Evolutionary conservation across 1,140 invertebrate genomes (phyloP), one percentile per base, ranked within the genome.

Genomic region (Trachymyrmex septentrionalis): DNA sequence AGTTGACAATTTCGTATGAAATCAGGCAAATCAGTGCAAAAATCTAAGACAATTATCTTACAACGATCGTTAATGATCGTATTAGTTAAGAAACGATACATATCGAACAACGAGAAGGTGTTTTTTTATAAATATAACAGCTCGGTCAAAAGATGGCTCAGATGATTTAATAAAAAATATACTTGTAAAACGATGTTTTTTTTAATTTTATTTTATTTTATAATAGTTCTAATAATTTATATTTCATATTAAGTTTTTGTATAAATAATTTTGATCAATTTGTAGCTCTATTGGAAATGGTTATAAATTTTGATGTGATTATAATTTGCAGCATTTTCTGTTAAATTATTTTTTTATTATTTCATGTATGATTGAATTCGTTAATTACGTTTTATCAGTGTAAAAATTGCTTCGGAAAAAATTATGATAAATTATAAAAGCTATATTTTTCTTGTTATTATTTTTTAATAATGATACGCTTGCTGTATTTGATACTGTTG

Each of bases 51-150:
- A 89, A 67, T 67, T 63, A 59, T 85, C 81, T 87, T 66, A 77
- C 69, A 34, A 30, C 66, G 86, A 66, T 90, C 63, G 72, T 44
- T 0, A 50, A 72, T 24, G 82, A 87, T 80, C 80, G 55, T 84
- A 78, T 88, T 92, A 92, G 82, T 89, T 92, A 90, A 92, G 88
- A 88, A 92, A 92, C 89, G 71, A 92, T 92, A 93, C 92, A 93
- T 93, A 93, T 93, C 92, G 86, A 88, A 84, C 81, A 85, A 88
- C 87, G 72, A 84, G 55, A 87, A 48, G 73, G 80, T 88, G 87
- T 91, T 85, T 81, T 87, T 90, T 59, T 77, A 75, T 67, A 53
- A 71, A 76, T 34, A 9, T 69, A 44, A 57, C 66, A 61, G 66
- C 63, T 90, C 80, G 75, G 53, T 87, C 53, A 24, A 53, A 57